phyloP scores from a whole-genome alignment of 2,888 invertebrate genomes.

The Nephrotoma guestfalica region DNA sequence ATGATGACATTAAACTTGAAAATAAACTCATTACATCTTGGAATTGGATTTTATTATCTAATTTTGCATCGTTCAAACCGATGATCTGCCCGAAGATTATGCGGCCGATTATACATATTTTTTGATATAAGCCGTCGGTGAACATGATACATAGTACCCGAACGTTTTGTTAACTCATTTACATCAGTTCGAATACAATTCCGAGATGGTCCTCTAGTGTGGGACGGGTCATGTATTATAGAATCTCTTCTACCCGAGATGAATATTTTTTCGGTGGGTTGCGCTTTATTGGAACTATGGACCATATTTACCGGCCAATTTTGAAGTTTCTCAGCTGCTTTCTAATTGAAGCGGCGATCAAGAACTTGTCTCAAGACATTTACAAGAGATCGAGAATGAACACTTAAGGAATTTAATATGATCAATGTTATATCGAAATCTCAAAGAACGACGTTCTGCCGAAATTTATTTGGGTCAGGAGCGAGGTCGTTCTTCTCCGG shows the following conservation, averaged over 20 bases:
- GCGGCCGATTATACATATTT: slow-evolving; percentile 98
- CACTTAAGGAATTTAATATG: slow-evolving; percentile 50
- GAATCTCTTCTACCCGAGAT: slow-evolving; percentile 79
- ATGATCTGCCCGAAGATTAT: slow-evolving; percentile 91
- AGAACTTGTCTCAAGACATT: slow-evolving; percentile 50
- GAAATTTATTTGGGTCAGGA: slow-evolving; percentile 81
- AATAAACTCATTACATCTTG: slow-evolving; percentile 96
- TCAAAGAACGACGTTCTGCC: slow-evolving; percentile 62
- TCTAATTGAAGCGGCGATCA: slow-evolving; percentile 76
- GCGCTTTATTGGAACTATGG: slow-evolving; percentile 89
- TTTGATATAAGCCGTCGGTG: slow-evolving; percentile 91
- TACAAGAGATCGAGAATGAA: slow-evolving; percentile 63
- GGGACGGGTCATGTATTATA: slow-evolving; percentile 43
- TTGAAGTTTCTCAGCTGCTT: slow-evolving; percentile 83
- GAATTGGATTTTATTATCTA: slow-evolving; percentile 95
- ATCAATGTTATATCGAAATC: slow-evolving; percentile 80
- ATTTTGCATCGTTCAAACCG: slow-evolving; percentile 98
- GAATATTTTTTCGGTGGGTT: slow-evolving; percentile 98
- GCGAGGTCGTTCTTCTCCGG: slow-evolving; percentile 73
- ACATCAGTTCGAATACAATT: slow-evolving; percentile 25
- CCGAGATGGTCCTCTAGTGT: slow-evolving; percentile 25
- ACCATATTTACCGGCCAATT: slow-evolving; percentile 89
- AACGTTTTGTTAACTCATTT: slow-evolving; percentile 63
- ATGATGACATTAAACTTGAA: slow-evolving; percentile 97
- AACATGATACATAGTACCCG: slow-evolving; percentile 95